Base-by-base conservation (phyloP, 2,888 invertebrate species). In the Drosophila paramelanica region DNA sequence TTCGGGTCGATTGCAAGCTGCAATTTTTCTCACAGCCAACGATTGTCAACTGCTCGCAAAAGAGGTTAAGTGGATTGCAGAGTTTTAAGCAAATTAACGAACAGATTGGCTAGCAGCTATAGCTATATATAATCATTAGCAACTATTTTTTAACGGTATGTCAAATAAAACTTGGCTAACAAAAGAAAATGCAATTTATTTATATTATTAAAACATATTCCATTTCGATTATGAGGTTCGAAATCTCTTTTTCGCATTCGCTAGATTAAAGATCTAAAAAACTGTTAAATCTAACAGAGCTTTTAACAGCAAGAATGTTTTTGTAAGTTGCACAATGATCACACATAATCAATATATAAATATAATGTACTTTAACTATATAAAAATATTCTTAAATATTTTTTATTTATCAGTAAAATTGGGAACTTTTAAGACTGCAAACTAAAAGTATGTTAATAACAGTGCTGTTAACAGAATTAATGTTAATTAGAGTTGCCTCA, bases 1-100 rank as follows among this genome's bases (percentile, higher is more conserved):
- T 59, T 55, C 52, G 76, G 61, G 58, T 65, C 72, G 67, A 79
- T 59, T 74, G 77, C 74, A 71, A 47, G 56, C 71, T 70, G 71
- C 71, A 70, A 51, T 49, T 52, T 50, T 70, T 70, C 69, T 42
- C 71, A 71, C 52, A 69, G 45, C 33, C 14, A 27, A 45, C 33
- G 58, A 50, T 52, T 66, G 53, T 33, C 10, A 43, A 45, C 27
- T 3, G 10, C 27, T 17, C 23, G 23, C 25, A 36, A 62, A 47
- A 17, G n/a, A 0, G 14, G 11, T 23, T 23, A 31, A 65, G 23
- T 36, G 67, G 6, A 10, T 27, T 33, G 17, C 41, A 53, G 13
- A 67, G 10, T 10, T 27, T 46, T 27, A n/a, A 5, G 36, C 8
- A 43, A 52, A 1, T 33, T 33, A 33, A 33, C 36, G 0, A 36